phyloP scores from a whole-genome alignment of 2,888 invertebrate genomes.

The Drosophila maculinotata region DNA sequence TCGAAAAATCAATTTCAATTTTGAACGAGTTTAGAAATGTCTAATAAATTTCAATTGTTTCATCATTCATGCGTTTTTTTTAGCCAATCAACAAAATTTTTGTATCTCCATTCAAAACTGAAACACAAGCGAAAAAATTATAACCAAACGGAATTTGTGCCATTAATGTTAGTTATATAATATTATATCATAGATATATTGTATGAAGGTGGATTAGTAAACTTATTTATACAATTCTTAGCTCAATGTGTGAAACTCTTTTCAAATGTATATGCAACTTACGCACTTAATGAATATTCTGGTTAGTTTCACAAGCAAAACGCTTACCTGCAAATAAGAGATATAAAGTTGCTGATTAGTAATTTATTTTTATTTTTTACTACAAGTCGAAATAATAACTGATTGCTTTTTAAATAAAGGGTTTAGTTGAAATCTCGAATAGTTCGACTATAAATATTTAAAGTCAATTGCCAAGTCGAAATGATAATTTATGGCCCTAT shows the following conservation, averaged over 20 bases:
- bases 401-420: neutral
- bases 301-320: slow-evolving; percentile 30
- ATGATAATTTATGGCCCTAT: slow-evolving; percentile 45
- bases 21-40: slow-evolving; percentile 57
- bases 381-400: neutral
- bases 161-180: slow-evolving; percentile 43
- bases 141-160: slow-evolving; percentile 69
- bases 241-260: slow-evolving; percentile 3
- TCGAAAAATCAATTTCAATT: slow-evolving; percentile 52
- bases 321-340: slow-evolving; percentile 64
- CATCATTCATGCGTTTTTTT: slow-evolving; percentile 53
- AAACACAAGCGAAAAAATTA: slow-evolving; percentile 69
- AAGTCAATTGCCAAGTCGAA: slow-evolving; percentile 33
- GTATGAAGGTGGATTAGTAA: slow-evolving; percentile 21
- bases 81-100: slow-evolving; percentile 61
- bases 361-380: neutral
- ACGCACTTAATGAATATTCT: slow-evolving; percentile 36
- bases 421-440: slow-evolving; percentile 6
- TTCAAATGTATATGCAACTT: slow-evolving; percentile 47
- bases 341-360: neutral
- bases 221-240: slow-evolving; percentile 21
- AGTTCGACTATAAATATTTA: slow-evolving; percentile 26
- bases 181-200: slow-evolving; percentile 7
- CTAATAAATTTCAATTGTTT: slow-evolving; percentile 32
- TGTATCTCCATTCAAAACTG: slow-evolving; percentile 69